phyloP scores from a whole-genome alignment of 92 coral and sea anemone species.

The Siderastrea siderea region DNA sequence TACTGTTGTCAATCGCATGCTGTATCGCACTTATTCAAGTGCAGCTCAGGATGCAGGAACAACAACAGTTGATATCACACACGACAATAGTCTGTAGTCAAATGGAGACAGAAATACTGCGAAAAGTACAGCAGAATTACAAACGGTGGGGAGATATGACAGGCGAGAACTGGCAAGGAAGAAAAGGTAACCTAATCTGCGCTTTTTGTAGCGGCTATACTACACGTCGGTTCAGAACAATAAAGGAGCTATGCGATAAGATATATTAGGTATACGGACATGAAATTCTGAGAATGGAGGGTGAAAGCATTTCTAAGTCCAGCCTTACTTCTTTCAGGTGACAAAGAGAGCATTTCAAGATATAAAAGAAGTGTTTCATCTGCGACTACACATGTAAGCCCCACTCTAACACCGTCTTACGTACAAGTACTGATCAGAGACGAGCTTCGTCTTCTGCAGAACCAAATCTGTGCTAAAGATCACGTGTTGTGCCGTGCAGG shows the following conservation, averaged over 20 bases:
- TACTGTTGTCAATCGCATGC: slow-evolving; percentile 36
- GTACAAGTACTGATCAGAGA: background rate
- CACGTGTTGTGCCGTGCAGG: slow-evolving; percentile 53
- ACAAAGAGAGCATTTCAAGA: slow-evolving; percentile 1
- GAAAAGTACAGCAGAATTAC: slow-evolving; percentile 2
- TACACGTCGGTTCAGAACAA: too few species aligned
- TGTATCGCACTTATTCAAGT: slow-evolving; percentile 41
- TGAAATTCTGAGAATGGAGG: background rate
- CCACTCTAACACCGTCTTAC: background rate
- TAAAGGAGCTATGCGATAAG: too few species aligned
- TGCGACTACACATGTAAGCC: background rate
- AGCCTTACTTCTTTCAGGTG: background rate
- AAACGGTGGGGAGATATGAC: background rate
- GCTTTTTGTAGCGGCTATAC: too few species aligned
- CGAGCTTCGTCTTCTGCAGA: slow-evolving; percentile 39
- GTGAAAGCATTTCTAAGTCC: too few species aligned
- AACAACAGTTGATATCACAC: slow-evolving; percentile 15
- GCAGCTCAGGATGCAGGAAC: slow-evolving; percentile 33
- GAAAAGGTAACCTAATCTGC: background rate
- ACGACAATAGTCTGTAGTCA: slow-evolving; percentile 6
- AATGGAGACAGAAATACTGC: slow-evolving; percentile 19
- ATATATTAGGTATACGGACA: background rate
- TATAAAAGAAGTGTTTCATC: slow-evolving; percentile 3
- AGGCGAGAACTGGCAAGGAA: background rate
- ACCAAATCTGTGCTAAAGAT: slow-evolving; percentile 50